Conservation (phyloP, 35 echinoderm and acorn worm species). For the Amphiura filiformis region DNA sequence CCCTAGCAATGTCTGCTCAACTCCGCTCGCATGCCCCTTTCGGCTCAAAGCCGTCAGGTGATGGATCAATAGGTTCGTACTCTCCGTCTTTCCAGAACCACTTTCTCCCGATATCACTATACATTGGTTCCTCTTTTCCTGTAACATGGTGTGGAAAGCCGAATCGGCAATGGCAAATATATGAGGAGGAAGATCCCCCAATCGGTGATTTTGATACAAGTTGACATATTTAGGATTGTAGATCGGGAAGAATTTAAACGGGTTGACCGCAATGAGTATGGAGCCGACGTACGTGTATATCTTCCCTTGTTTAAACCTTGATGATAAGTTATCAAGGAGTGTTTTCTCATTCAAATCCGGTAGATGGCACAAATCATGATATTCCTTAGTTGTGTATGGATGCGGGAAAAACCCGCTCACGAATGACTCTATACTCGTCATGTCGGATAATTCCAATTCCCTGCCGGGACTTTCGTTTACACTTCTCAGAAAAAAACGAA, state of each 20-base stretch:
- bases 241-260: constrained; percentile 92
- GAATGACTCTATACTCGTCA: constrained; percentile 82
- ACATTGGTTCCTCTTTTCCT: constrained; percentile 87
- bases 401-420: constrained; percentile 93
- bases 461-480: constrained; percentile 63
- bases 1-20: constrained; percentile 93
- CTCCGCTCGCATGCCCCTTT: constrained; percentile 89
- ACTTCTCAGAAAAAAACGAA: constrained; percentile 76
- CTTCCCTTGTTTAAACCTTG: constrained; percentile 93
- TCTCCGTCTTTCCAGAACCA: constrained; percentile 97
- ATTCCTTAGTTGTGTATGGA: constrained; percentile 72
- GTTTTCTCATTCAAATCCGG: constrained; percentile 93
- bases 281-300: constrained; percentile 99
- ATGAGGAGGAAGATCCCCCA: constrained; percentile 86
- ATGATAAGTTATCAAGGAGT: constrained; percentile 72
- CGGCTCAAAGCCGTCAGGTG: constrained; percentile 95
- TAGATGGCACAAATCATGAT: constrained; percentile 96
- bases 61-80: constrained; percentile 89
- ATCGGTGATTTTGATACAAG: constrained; percentile 93
- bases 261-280: constrained; percentile 92
- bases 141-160: constrained; percentile 96
- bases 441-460: constrained; percentile 62
- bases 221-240: constrained; percentile 98
- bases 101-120: constrained; percentile 98
- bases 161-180: constrained; percentile 99